These are phyloP conservation scores for Lasioglossum calceatum DNA, from an alignment of 2,888 invertebrate genomes.

Conservation along the genomic window DNA sequence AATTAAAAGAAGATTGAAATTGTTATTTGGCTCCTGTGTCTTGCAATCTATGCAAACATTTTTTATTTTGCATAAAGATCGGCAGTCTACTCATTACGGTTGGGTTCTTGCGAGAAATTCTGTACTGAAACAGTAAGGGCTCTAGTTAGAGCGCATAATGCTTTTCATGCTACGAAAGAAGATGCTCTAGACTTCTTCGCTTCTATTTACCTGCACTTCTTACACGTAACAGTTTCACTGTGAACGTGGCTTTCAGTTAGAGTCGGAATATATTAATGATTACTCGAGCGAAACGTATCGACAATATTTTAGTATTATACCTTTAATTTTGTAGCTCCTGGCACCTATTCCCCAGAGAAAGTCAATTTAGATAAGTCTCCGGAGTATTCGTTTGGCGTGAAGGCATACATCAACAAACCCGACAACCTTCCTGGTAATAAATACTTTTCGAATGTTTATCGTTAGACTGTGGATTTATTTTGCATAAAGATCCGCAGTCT, in stretches of 20 bases:
- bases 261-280: not conserved
- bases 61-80: too few relatives aligned
- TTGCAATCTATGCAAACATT: too few relatives aligned
- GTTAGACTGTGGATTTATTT: not conserved
- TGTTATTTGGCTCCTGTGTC: too few relatives aligned
- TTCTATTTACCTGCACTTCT: not conserved
- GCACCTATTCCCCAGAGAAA: slow-evolving; percentile 84
- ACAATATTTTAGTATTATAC: not conserved
- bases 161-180: not conserved
- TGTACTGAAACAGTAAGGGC: not conserved
- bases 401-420: slow-evolving; percentile 86
- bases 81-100: too few relatives aligned
- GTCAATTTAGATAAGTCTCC: slow-evolving; percentile 87
- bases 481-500: not conserved
- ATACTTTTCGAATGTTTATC: not conserved
- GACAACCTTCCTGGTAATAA: slow-evolving; percentile 87
- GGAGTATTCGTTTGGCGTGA: slow-evolving; percentile 89
- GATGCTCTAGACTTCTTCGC: not conserved
- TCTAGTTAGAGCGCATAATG: not conserved
- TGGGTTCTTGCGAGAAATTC: too few relatives aligned
- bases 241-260: not conserved
- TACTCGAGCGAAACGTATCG: not conserved
- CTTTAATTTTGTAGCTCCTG: slow-evolving; percentile 70
- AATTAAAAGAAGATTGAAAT: too few relatives aligned
- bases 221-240: not conserved